Percentiles rank a stretch among this genome's conserved stretches.
These are phyloP conservation scores for Coelopa frigida DNA, from an alignment of 1,140 invertebrate species.

Conservation along the genomic window DNA sequence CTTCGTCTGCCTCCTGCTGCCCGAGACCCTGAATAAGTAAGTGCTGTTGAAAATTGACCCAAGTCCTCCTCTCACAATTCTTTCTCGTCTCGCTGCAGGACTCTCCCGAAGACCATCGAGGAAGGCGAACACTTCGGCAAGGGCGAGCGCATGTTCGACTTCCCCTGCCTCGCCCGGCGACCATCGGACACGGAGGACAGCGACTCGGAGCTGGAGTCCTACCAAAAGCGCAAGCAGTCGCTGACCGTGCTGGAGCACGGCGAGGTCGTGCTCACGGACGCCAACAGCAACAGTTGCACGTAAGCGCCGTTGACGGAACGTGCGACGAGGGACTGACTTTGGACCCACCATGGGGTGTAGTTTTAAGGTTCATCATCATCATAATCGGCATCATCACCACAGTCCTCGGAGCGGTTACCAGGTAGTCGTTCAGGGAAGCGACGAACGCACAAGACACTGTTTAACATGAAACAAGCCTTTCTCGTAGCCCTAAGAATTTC, in stretches of 20 bases:
- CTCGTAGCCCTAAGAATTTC: too few species aligned
- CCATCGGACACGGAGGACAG: conserved; percentile 23
- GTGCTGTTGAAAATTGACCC: conserved; percentile 1
- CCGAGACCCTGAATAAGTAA: conserved; percentile 53
- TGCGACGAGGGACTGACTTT: background rate
- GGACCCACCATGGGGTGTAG: background rate
- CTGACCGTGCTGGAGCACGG: conserved; percentile 34
- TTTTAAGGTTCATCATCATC: background rate
- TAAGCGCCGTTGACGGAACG: background rate
- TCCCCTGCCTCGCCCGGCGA: conserved; percentile 41
- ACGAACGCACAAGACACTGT: too few species aligned
- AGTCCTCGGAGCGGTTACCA: too few species aligned
- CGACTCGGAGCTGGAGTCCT: conserved; percentile 30
- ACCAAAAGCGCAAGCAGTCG: conserved; percentile 40
- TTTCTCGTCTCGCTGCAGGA: conserved; percentile 22
- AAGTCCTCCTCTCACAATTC: background rate
- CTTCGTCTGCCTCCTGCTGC: conserved; percentile 51
- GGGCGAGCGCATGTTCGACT: conserved; percentile 52
- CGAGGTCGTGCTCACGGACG: conserved; percentile 22
- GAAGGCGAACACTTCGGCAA: conserved; percentile 59
- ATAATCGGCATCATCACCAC: too few species aligned
- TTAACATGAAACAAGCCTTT: too few species aligned
- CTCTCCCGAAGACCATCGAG: conserved; percentile 53
- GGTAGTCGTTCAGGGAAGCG: too few species aligned
- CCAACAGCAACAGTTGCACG: conserved; percentile 21